These are phyloP conservation scores for Uromys caudimaculatus DNA, from an alignment of 2,797 vertebrate species.

Conservation along the genomic window DNA sequence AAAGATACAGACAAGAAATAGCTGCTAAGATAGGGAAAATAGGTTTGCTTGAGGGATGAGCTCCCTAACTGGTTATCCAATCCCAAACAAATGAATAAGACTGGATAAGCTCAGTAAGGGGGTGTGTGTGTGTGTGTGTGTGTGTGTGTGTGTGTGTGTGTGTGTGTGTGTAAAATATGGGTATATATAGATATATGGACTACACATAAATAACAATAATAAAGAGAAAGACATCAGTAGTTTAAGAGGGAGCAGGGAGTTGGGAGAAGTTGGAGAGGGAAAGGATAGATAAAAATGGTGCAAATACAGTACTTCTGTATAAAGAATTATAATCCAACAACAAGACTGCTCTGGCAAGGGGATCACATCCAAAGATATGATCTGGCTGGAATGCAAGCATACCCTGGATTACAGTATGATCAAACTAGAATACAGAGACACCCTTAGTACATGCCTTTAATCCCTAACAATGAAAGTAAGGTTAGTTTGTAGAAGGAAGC, in stretches of 20 bases:
- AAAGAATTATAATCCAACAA: too few species aligned
- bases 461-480: too few species aligned
- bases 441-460: too few species aligned
- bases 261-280: neutral
- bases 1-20: neutral
- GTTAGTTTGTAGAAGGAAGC: too few species aligned
- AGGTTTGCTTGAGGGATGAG: neutral
- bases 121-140: neutral
- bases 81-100: neutral
- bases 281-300: neutral
- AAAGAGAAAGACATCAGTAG: neutral
- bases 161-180: neutral
- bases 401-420: too few species aligned
- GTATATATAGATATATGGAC: neutral
- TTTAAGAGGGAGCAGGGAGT: neutral
- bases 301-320: neutral
- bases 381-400: too few species aligned
- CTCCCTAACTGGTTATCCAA: neutral
- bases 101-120: neutral
- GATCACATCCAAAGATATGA: too few species aligned
- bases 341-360: too few species aligned
- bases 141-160: neutral
- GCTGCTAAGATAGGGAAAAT: neutral
- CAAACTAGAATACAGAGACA: too few species aligned
- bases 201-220: neutral